phyloP scores from a whole-genome alignment of 2,888 invertebrate species.

The Eilema caniola region DNA sequence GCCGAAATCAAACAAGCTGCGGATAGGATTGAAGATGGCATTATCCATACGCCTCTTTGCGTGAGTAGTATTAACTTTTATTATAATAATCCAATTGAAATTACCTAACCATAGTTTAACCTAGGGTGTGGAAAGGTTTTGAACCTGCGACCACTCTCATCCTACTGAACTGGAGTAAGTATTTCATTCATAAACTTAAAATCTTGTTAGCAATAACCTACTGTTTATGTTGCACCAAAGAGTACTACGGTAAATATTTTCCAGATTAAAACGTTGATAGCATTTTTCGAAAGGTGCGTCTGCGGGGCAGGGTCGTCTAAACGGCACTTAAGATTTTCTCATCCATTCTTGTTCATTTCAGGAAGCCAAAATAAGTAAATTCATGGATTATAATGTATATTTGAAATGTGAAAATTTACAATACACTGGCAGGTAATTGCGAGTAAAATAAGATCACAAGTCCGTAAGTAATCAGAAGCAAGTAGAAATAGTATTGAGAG shows the following conservation, averaged over 20 bases:
- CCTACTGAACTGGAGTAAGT: no score
- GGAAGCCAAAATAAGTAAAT: conserved; percentile 82
- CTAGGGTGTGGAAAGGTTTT: no score
- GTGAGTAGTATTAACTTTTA: conserved; percentile 60
- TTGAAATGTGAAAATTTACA: conserved; percentile 96
- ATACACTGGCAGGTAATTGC: conserved; percentile 91
- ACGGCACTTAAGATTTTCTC: background rate
- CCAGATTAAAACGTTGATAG: no score
- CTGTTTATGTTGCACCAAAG: no score
- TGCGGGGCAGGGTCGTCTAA: background rate
- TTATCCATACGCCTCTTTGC: conserved; percentile 82
- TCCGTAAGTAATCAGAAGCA: background rate
- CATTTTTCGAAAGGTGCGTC: background rate
- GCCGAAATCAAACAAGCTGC: conserved; percentile 77
- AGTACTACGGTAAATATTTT: no score
- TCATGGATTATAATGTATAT: conserved; percentile 90
- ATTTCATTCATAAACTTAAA: no score
- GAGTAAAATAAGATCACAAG: background rate
- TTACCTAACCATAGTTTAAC: no score
- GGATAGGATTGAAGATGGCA: conserved; percentile 74
- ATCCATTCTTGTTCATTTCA: conserved; percentile 53
- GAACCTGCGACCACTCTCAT: no score
- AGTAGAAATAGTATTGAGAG: background rate
- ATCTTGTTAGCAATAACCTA: no score
- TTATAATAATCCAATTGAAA: no score